Evolutionary conservation across 2,888 invertebrate species (phyloP), one percentile per base, ranked within the genome.

Genomic region (Amorpha juglandis): DNA sequence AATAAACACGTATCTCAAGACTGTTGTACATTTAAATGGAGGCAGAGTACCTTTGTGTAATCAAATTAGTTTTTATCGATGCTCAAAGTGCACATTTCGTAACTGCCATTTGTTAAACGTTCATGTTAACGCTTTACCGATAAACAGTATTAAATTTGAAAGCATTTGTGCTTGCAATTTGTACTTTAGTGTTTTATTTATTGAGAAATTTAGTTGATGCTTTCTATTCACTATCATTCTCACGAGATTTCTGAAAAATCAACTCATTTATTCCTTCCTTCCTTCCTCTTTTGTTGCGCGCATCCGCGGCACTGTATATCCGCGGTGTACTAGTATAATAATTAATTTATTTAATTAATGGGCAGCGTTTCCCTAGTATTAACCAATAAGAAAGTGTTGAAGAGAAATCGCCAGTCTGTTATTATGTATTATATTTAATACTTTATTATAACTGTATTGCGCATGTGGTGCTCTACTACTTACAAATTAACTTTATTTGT

Each of bases 1-100:
- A 66, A 66, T 75, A 69, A 71, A 71, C 62, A 64, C 55, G 53
- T 63, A 35, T 68, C 55, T 67, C 65, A 66, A 69, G 71, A 63
- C 68, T 53, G 69, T 62, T 66, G 65, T 62, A 63, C 67, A 65
- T 69, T 69, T 55, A 67, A 70, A 70, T 70, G 66, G 71, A 72
- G 64, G 68, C 55, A 53, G 51, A 27, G 16, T 33, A 66, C 45
- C 52, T 62, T 65, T 35, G 65, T 52, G 65, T 63, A 66, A 66
- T 66, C 66, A 35, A 64, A 64, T 64, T 42, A 62, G 38, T 53
- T 66, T 66, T 52, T 53, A 66, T 66, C 52, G 66, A 63, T 47
- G 66, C 53, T 63, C 52, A 12, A 47, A 51, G 66, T 66, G 50
- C 52, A 52, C 47, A 63, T 66, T 66, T 66, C 52, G 66, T 63